A percentile compares a stretch with the other conserved stretches of the same genome.
These are phyloP conservation scores for Apteryx owenii DNA, from an alignment of 2,113 vertebrate species.

Conservation along the genomic window DNA sequence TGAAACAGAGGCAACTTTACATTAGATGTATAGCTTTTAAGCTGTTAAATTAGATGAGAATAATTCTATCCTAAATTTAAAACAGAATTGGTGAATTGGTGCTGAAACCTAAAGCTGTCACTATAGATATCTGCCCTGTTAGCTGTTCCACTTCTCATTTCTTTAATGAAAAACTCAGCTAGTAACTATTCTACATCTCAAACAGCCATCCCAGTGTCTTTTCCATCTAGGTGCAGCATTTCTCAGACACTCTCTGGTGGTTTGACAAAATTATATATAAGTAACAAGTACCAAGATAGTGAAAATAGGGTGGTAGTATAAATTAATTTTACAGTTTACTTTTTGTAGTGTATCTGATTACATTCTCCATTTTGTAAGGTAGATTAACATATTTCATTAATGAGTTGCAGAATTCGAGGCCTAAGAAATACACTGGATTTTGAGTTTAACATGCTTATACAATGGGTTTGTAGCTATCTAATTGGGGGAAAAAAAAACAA, in stretches of 20 bases:
- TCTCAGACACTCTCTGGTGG: not conserved
- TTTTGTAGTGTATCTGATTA: not conserved
- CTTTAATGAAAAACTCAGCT: not conserved
- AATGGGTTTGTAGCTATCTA: constrained; percentile 61
- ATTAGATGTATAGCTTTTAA: not conserved
- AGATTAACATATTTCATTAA: constrained; percentile 1
- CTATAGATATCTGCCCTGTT: not conserved
- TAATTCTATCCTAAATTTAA: not conserved
- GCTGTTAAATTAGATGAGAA: not conserved
- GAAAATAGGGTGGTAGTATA: not conserved
- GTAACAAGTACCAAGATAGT: not conserved
- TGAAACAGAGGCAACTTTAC: not conserved
- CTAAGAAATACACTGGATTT: not conserved
- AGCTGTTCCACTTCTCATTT: not conserved
- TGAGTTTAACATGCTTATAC: not conserved
- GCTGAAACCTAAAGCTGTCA: not conserved
- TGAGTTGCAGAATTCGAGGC: not conserved
- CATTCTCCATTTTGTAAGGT: not conserved
- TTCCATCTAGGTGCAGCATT: not conserved
- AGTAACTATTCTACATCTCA: not conserved
- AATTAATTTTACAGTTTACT: not conserved
- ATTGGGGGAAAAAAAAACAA: constrained; percentile 30
- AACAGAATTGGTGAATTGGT: not conserved
- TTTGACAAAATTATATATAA: not conserved
- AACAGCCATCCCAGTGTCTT: not conserved